A percentile compares a stretch with the other conserved stretches of the same genome.
phyloP scores from a whole-genome alignment of 2,113 vertebrate species.

The Poecilia latipinna region DNA sequence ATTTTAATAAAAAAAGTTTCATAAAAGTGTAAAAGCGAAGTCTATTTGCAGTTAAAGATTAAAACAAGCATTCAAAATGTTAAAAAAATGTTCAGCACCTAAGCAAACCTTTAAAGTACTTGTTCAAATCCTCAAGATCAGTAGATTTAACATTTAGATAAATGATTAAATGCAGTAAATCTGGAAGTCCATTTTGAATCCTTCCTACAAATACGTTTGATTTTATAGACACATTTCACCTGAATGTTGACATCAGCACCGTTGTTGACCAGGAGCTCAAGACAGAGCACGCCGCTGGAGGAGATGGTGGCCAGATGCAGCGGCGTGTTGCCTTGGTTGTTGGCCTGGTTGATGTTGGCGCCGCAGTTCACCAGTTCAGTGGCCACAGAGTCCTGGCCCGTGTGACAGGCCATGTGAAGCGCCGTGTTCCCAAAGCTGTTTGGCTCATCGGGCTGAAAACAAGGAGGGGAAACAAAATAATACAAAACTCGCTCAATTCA shows the following conservation, averaged over 20 bases:
- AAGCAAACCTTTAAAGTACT: not conserved
- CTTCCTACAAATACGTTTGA: not conserved
- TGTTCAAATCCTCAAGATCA: not conserved
- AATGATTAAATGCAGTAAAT: not conserved
- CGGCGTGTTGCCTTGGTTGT: conserved; percentile 88
- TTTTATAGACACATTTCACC: conserved; percentile 68
- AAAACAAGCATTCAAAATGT: no score
- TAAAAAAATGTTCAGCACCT: no score
- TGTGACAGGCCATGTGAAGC: conserved; percentile 96
- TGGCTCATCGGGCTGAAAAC: conserved; percentile 87
- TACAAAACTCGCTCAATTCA: not conserved
- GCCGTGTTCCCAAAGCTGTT: conserved; percentile 92
- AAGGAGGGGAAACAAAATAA: not conserved
- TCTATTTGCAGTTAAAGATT: no score
- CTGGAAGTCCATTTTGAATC: not conserved
- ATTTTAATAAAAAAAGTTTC: no score
- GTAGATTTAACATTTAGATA: not conserved
- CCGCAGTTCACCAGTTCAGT: conserved; percentile 92
- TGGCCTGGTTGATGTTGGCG: conserved; percentile 92
- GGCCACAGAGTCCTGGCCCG: conserved; percentile 91
- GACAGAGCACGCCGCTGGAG: conserved; percentile 91
- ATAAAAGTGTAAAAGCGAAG: no score
- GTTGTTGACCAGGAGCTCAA: conserved; percentile 95
- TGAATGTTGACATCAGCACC: conserved; percentile 93
- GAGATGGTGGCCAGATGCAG: conserved; percentile 94